Evolutionary conservation across 2,888 invertebrate genomes (phyloP).

Genomic region (Creontiades dilutus): DNA sequence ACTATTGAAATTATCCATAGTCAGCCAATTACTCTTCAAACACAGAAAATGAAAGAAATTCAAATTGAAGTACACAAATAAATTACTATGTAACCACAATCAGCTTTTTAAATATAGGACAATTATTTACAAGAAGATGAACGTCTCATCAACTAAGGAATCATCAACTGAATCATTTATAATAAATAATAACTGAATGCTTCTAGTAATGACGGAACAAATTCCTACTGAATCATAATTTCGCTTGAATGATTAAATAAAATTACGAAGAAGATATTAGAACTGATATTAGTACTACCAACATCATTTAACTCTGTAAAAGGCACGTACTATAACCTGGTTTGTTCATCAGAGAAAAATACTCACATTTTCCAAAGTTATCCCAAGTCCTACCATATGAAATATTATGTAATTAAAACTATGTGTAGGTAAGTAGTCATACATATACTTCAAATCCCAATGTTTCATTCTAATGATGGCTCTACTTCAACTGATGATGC

Average conservation of each 20-base stretch:
- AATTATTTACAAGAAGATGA: not conserved
- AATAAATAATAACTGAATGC: not conserved
- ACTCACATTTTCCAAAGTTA: not conserved
- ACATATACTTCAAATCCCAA: not conserved
- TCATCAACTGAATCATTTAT: not conserved
- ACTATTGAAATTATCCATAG: not conserved
- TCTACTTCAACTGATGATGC: constrained; percentile 32
- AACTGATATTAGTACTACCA: not conserved
- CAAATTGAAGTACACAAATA: not conserved
- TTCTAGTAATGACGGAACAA: not conserved
- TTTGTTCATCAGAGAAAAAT: not conserved
- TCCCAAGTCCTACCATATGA: not conserved
- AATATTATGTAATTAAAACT: not conserved
- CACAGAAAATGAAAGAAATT: not conserved
- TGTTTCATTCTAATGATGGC: not conserved
- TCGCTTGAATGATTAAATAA: not conserved
- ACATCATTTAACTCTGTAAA: not conserved
- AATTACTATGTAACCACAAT: not conserved
- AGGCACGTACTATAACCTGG: not conserved
- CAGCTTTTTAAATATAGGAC: not conserved
- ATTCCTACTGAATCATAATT: not conserved
- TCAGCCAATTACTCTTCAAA: not conserved
- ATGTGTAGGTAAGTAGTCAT: not conserved
- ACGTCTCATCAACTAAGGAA: not conserved
- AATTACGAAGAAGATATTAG: not conserved